A percentile compares a stretch with the other conserved stretches of the same genome.
phyloP scores from a whole-genome alignment of 2,113 vertebrate species.

The Proterorhinus semilunaris region DNA sequence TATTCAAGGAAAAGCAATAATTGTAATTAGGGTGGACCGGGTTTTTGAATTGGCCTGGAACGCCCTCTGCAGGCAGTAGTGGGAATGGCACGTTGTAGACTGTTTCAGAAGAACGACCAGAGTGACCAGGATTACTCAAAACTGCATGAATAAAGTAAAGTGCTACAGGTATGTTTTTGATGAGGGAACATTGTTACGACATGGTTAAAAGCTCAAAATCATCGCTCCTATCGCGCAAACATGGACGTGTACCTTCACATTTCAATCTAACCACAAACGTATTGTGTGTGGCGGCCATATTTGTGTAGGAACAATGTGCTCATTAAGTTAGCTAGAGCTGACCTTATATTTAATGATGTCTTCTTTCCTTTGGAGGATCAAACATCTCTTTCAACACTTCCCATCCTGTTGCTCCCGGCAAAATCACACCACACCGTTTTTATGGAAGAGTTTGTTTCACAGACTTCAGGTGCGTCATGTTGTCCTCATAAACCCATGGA shows the following conservation, averaged over 20 bases:
- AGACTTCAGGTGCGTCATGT: slow-evolving; percentile 41
- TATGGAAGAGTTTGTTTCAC: slow-evolving; percentile 43
- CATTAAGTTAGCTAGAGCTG: neutral
- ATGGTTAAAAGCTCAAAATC: too few species aligned
- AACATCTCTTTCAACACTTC: slow-evolving; percentile 3
- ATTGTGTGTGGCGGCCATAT: neutral
- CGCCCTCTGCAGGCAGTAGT: too few species aligned
- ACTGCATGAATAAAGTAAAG: too few species aligned
- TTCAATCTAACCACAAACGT: neutral
- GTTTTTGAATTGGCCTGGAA: too few species aligned
- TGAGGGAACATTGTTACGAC: too few species aligned
- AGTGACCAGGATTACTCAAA: too few species aligned
- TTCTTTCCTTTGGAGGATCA: slow-evolving; percentile 18
- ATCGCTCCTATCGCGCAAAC: neutral
- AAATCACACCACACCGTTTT: slow-evolving; percentile 46
- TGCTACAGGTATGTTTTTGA: too few species aligned
- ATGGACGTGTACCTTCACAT: neutral
- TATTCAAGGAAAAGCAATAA: too few species aligned
- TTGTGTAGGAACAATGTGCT: neutral
- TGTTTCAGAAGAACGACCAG: too few species aligned
- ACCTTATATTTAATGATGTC: neutral
- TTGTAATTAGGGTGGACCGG: too few species aligned
- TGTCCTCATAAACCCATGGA: slow-evolving; percentile 51
- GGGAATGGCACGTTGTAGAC: too few species aligned
- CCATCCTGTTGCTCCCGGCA: slow-evolving; percentile 48